Evolutionary conservation across 2,888 invertebrate genomes (phyloP), one percentile per base, ranked within the genome.

Genomic region (Caenorhabditis wallacei): DNA sequence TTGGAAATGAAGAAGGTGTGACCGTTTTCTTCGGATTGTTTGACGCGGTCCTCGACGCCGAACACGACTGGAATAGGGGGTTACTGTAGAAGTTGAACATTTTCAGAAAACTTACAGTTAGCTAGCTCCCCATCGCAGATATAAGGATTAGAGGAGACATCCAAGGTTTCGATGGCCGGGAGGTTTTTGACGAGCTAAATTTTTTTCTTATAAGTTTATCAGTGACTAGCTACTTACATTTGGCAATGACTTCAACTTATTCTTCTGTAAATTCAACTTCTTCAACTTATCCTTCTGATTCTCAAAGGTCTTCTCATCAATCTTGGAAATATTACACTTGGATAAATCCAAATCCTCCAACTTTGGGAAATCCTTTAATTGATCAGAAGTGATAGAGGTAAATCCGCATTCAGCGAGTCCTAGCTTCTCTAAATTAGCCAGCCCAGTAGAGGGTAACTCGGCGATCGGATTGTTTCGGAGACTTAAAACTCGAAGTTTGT

Each of bases 241-340:
- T 61, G 83, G 83, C 16, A 96, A 93, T 72, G 94, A 94, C 16
- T 94, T 94, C 59, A 96, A 93, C 91, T 96, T 96, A 95, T 96
- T 96, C 90, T 95, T 96, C 18, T 95, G 95, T 64, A 96, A 92
- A 91, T 96, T 96, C 35, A 96, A 93, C 68, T 95, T 94, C 0
- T 95, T 95, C n/a, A 96, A 59, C 10, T 70, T 61, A 7, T 70
- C 61, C 35, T 84, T 84, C 61, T 86, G 84, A 13, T 71, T 72
- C 10, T 85, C 69, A 59, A 90, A 90, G 10, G 85, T 80, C 5
- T 78, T 75, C 0, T 66, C 56, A n/a, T 84, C 84, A 37, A 90
- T 79, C n/a, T 48, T 54, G 1, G 83, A 81, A 10, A 90, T 76
- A 22, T 90, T 88, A 66, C 87, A 87, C 69, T 80, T 80, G 4